Evolutionary conservation across 2,888 invertebrate species (phyloP), one percentile per base, ranked within the genome.

Genomic region (Microchrysa polita): DNA sequence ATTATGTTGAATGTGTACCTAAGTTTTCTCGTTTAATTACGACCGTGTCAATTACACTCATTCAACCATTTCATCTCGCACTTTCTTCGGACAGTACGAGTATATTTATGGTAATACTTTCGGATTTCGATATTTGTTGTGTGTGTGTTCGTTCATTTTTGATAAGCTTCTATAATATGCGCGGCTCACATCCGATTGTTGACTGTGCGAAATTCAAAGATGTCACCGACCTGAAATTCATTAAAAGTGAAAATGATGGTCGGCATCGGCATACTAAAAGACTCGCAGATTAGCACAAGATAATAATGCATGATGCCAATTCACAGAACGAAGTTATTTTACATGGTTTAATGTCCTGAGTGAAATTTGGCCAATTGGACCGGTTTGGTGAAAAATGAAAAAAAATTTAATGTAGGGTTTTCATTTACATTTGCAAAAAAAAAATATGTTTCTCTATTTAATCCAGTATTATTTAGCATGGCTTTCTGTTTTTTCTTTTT

Each of bases 241-340:
- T 16, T 22, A 61, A 61, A 61, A 61, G 61, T 48, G 48, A 48
- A 48, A 48, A 48, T n/a, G 16, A 10, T n/a, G n/a, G n/a, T n/a
- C n/a, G n/a, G n/a, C n/a, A n/a, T n/a, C 16, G 12, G 16, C 48
- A 48, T 12, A 10, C 10, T n/a, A 48, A n/a, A 12, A 48, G 12
- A n/a, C 48, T 48, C 48, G 48, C 16, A 48, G 16, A 48, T 48
- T 48, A 34, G 27, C 27, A 34, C 4, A 34, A 34, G 27, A 34
- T 34, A 34, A 34, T 34, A 34, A 48, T 48, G 48, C 10, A 7
- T n/a, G 48, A 48, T 12, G 16, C 12, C 4, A 48, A 48, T 48
- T 48, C 14, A n/a, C n/a, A 34, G 27, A 34, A 34, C 7, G 27
- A 34, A 7, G 27, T 7, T n/a, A n/a, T n/a, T 34, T 34, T 5